These are phyloP conservation scores for Urosaurus nigricauda DNA, from an alignment of 2,797 vertebrate species.

Conservation along the genomic window DNA sequence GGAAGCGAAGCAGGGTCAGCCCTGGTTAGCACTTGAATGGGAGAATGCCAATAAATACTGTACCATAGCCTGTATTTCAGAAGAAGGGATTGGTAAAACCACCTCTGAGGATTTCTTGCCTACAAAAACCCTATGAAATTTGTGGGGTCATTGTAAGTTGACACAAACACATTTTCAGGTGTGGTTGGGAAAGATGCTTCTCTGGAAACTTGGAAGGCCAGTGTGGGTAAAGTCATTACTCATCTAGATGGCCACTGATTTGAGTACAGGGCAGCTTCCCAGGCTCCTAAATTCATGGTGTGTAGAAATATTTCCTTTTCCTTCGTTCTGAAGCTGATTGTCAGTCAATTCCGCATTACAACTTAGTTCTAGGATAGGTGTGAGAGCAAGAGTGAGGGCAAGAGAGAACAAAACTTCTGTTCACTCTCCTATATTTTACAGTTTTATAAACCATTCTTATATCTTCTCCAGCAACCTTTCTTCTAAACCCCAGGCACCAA, in stretches of 20 bases:
- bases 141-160: too few species aligned
- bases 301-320: neutral
- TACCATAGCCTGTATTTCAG: too few species aligned
- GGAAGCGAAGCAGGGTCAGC: too few species aligned
- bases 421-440: neutral
- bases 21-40: too few species aligned
- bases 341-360: conserved; percentile 1
- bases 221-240: neutral
- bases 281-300: neutral
- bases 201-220: neutral
- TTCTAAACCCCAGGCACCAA: neutral
- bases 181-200: neutral
- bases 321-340: neutral
- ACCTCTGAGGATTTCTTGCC: too few species aligned
- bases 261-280: neutral
- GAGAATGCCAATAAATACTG: too few species aligned
- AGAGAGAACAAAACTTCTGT: neutral
- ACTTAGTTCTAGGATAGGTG: neutral
- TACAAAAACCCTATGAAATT: too few species aligned
- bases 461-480: neutral
- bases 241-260: too few species aligned
- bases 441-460: neutral
- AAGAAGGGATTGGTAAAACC: too few species aligned
- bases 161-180: neutral
- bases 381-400: too few species aligned